A percentile compares a stretch with the other conserved stretches of the same genome.
phyloP scores from a whole-genome alignment of 2,888 invertebrate genomes.

The Cylindroiulus punctatus region DNA sequence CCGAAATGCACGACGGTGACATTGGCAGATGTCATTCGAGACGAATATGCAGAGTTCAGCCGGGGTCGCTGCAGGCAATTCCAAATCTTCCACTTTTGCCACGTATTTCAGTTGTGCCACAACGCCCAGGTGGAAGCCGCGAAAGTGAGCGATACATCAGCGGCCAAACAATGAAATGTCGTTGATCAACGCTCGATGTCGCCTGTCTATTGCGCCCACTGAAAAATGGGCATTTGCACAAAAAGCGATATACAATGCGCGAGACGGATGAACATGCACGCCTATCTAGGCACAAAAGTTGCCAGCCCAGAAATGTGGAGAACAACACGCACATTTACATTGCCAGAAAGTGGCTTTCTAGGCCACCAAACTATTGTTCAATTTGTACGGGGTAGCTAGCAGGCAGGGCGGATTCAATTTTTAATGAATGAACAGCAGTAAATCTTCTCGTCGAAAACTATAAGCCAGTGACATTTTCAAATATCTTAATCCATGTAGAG shows the following conservation, averaged over 20 bases:
- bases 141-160: constrained; percentile 45
- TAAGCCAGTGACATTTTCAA: too few species aligned
- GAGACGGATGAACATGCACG: constrained; percentile 26
- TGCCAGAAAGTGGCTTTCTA: neutral
- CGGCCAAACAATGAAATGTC: constrained; percentile 13
- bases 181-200: constrained; percentile 33
- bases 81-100: neutral
- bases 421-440: too few species aligned
- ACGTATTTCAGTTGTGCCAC: neutral
- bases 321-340: constrained; percentile 33
- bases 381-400: neutral
- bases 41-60: neutral
- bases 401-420: neutral
- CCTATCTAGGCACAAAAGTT: neutral
- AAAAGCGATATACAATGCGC: neutral
- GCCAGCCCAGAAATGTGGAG: neutral
- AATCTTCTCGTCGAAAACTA: too few species aligned
- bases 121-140: neutral
- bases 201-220: neutral
- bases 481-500: too few species aligned
- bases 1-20: neutral
- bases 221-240: constrained; percentile 39
- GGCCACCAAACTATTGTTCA: neutral
- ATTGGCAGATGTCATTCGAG: neutral
- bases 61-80: neutral